These are phyloP conservation scores for Epizoanthus illoricatus DNA, from an alignment of 92 coral and sea anemone genomes.

Conservation along the genomic window DNA sequence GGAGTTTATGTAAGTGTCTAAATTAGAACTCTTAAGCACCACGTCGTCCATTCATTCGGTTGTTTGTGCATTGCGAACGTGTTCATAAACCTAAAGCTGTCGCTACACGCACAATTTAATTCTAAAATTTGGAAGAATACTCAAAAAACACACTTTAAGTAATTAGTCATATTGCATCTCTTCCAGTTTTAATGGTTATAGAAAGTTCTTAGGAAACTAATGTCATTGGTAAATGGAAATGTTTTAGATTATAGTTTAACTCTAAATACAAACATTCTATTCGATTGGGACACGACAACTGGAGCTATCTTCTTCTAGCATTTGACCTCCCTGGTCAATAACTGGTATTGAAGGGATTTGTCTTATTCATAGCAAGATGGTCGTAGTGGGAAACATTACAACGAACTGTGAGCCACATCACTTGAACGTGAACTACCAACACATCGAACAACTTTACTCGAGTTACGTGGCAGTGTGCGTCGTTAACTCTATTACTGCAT, in stretches of 20 bases:
- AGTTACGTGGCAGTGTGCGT: slow-evolving; percentile 17
- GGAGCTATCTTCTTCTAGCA: neutral
- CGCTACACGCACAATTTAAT: neutral
- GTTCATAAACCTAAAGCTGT: neutral
- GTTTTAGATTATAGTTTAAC: no score
- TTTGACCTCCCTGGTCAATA: neutral
- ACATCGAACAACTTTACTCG: neutral
- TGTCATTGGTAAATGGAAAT: no score
- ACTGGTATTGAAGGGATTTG: neutral
- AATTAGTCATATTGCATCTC: no score
- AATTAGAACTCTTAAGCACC: neutral
- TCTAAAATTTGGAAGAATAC: neutral
- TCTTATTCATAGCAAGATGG: neutral
- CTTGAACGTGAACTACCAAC: slow-evolving; percentile 20
- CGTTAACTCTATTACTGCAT: slow-evolving; percentile 6
- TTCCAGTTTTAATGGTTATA: no score
- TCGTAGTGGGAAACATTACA: neutral
- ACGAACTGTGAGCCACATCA: slow-evolving; percentile 19
- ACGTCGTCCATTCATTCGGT: neutral
- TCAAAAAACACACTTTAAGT: no score
- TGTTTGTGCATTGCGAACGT: neutral
- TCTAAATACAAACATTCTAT: no score
- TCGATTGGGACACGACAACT: neutral
- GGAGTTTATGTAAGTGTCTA: neutral
- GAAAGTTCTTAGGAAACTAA: no score